A percentile compares a stretch with the other conserved stretches of the same genome.
phyloP scores from a whole-genome alignment of 1,140 invertebrate genomes.

The Vanessa atalanta region DNA sequence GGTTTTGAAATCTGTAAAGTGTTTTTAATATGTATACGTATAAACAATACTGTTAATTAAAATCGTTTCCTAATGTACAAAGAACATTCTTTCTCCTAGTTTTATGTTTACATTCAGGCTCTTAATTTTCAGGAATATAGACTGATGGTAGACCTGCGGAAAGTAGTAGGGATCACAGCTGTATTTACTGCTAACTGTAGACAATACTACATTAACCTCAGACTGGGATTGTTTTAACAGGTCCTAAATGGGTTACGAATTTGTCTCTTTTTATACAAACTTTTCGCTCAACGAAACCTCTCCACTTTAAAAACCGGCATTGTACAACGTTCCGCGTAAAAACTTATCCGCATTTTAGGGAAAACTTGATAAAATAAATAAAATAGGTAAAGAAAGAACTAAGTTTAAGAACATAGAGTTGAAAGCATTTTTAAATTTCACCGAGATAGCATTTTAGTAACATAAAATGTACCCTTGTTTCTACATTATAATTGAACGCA shows the following conservation, averaged over 20 bases:
- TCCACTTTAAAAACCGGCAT: constrained; percentile 19
- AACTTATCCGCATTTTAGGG: constrained; percentile 26
- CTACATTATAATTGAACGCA: background rate
- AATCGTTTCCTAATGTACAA: no score
- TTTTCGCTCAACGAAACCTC: constrained; percentile 32
- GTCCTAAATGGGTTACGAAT: constrained; percentile 51
- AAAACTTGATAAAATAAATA: constrained; percentile 18
- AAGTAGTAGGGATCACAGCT: constrained; percentile 38
- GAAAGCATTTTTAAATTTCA: constrained; percentile 8
- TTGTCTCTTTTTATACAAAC: constrained; percentile 36
- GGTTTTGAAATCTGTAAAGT: no score
- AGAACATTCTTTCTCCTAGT: no score
- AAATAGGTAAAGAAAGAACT: constrained; percentile 1
- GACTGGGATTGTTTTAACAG: constrained; percentile 48
- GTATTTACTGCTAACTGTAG: constrained; percentile 33
- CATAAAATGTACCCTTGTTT: background rate
- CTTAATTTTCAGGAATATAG: no score
- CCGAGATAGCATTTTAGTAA: background rate
- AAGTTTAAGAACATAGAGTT: constrained; percentile 5
- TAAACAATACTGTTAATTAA: no score
- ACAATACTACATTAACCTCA: constrained; percentile 48
- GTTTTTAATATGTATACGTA: no score
- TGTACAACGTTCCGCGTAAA: constrained; percentile 8
- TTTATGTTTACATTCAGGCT: no score
- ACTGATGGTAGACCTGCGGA: no score